Evolutionary conservation across 2,113 vertebrate genomes (phyloP), one percentile per base, ranked within the genome.

Genomic region (Pseudopipra pipra): DNA sequence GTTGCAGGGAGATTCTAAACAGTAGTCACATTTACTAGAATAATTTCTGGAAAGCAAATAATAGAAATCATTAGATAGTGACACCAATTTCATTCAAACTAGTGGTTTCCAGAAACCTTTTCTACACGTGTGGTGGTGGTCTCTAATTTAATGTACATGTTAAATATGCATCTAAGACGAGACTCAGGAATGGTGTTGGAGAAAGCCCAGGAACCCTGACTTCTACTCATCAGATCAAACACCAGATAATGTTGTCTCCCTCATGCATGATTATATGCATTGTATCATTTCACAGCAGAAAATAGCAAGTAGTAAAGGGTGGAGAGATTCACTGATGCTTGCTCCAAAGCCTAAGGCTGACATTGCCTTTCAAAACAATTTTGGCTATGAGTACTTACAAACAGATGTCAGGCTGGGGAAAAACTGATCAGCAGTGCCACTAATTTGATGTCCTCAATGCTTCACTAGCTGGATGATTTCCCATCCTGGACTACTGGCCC

Each of bases 381-480:
- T 96, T 92, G 55, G 55, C 82, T 71, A 17, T 9, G 47, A 83
- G 17, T 44, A 33, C 56, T 90, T 86, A n/a, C 43, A 96, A 95
- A 80, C 79, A 96, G 93, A 94, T 96, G 84, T 94, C 80, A 83
- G 77, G 11, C 61, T 87, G 41, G 56, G 47, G 54, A 68, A 94
- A 65, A 84, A 73, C 31, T 61, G 68, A 91, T 89, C 63, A 54
- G 33, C 22, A 86, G 12, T 90, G 58, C 56, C 46, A 67, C 77
- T 96, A 93, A 95, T 95, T 92, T 92, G 47, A 83, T 94, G 78
- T 83, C 65, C 78, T 96, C 55, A 80, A 5, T 95, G 88, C 61
- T 90, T 95, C 72, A 72, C 39, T 94, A 89, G 75, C 68, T 96
- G 68, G 68, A 92, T 94, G 67, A 96, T 95, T 97, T 97, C 59